phyloP scores from a whole-genome alignment of 2,113 vertebrate genomes.

The Tautogolabrus adspersus region DNA sequence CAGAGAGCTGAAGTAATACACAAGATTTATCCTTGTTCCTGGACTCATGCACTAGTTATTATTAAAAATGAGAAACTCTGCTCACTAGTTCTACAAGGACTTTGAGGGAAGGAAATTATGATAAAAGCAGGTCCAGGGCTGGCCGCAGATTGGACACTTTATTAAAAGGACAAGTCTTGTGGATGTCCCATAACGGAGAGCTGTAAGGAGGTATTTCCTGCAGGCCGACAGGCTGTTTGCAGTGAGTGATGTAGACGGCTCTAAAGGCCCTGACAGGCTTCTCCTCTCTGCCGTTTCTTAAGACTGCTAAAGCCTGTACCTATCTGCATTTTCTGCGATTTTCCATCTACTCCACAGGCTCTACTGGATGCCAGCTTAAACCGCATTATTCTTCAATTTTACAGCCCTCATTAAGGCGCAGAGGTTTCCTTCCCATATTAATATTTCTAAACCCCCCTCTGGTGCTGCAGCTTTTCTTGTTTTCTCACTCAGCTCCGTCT shows the following conservation, averaged over 20 bases:
- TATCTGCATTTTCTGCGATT: conserved; percentile 47
- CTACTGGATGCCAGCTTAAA: conserved; percentile 47
- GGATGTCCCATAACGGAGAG: conserved; percentile 57
- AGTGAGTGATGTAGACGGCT: conserved; percentile 72
- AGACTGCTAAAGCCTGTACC: conserved; percentile 58
- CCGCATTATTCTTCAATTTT: conserved; percentile 49
- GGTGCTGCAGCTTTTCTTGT: conserved; percentile 25
- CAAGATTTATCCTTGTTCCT: conserved; percentile 56
- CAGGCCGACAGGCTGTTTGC: conserved; percentile 66
- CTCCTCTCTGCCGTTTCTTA: conserved; percentile 42
- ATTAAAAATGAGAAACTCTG: conserved; percentile 52
- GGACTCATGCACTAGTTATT: conserved; percentile 35
- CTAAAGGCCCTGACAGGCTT: conserved; percentile 63
- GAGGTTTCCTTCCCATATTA: conserved; percentile 42
- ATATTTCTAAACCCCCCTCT: conserved; percentile 40
- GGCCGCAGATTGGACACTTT: conserved; percentile 58
- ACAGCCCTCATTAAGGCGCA: conserved; percentile 45
- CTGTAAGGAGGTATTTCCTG: conserved; percentile 73
- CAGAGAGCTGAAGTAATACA: conserved; percentile 41
- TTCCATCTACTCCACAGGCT: conserved; percentile 67
- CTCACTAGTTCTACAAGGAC: conserved; percentile 38
- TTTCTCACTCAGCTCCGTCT: conserved; percentile 22
- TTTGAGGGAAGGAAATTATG: conserved; percentile 52
- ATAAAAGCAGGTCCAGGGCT: conserved; percentile 44
- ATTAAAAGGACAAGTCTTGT: conserved; percentile 64